These are phyloP conservation scores for Brachionus calyciflorus DNA, from an alignment of 1,140 invertebrate genomes.

Conservation along the genomic window DNA sequence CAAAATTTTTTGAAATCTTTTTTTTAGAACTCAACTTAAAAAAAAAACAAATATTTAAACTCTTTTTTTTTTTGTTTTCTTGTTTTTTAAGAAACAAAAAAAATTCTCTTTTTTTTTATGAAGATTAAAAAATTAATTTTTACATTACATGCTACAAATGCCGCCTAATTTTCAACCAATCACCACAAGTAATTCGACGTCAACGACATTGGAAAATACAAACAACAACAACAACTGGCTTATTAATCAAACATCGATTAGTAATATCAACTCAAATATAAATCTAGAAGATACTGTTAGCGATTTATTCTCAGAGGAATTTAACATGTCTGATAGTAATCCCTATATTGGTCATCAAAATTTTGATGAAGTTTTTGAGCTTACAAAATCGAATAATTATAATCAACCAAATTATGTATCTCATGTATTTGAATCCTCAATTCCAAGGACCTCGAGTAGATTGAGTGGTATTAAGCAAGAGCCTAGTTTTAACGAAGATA, in stretches of 20 bases:
- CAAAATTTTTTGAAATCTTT: slow-evolving; percentile 9
- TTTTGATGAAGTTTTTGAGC: no score
- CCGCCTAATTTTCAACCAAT: slow-evolving; percentile 10
- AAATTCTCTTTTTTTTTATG: background rate
- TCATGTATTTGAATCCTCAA: no score
- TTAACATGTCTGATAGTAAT: slow-evolving; percentile 5
- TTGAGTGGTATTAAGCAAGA: background rate
- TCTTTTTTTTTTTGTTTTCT: slow-evolving; percentile 33
- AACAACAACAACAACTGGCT: background rate
- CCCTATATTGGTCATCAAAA: background rate
- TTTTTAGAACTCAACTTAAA: background rate
- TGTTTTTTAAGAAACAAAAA: slow-evolving; percentile 18
- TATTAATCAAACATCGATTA: background rate
- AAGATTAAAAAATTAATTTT: background rate
- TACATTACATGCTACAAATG: slow-evolving; percentile 32
- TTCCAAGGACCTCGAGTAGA: background rate
- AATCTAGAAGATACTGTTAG: background rate
- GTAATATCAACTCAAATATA: background rate
- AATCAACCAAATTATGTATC: no score
- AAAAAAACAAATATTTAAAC: slow-evolving; percentile 38
- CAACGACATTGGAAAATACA: background rate
- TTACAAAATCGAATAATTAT: no score
- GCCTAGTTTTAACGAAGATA: background rate
- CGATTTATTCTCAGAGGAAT: background rate
- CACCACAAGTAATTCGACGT: background rate